Base-by-base conservation (phyloP, 2,888 invertebrate species). In the Bibio marci region DNA sequence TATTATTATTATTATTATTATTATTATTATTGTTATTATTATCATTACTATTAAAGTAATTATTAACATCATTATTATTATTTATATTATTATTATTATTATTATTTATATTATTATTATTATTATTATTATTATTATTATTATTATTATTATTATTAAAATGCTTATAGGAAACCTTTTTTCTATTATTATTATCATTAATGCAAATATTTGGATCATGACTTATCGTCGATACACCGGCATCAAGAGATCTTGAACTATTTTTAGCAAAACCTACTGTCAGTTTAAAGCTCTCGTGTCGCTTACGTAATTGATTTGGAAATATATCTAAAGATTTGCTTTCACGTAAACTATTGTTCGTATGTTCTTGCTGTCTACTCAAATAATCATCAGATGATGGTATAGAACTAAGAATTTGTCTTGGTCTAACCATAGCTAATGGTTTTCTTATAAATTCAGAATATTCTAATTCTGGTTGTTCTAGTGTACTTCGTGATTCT, bases 261-360 rank as follows among this genome's bases (percentile, higher is more conserved):
- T 45, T 60, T 60, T 10, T 53, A 52, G 10, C 30, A n/a, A n/a
- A n/a, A n/a, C n/a, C n/a, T n/a, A n/a, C n/a, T n/a, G n/a, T n/a
- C n/a, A n/a, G n/a, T n/a, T n/a, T n/a, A n/a, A n/a, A n/a, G n/a
- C n/a, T n/a, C n/a, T n/a, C n/a, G n/a, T n/a, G n/a, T 0, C 57
- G 55, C 39, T 54, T 56, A 13, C 54, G 52, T 40, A 51, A 19
- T 36, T 56, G 56, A 49, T 50, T 44, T 7, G 74, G 76, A 51
- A 79, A 64, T 3, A 70, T 71, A 53, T 80, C 78, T 43, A 79
- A 57, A 1, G 77, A 77, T 44, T 70, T 69, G 1, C 75, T 72
- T 51, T 74, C 75, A 17, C 74, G 63, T 43, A 75, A 47, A 37
- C 36, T 35, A 19, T 12, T 26, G 3, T 22, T 27, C 27, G n/a